Percentiles rank a stretch among this genome's conserved stretches.
These are phyloP conservation scores for Amblyjoppa proteus DNA, from an alignment of 2,888 invertebrate species.

Conservation along the genomic window DNA sequence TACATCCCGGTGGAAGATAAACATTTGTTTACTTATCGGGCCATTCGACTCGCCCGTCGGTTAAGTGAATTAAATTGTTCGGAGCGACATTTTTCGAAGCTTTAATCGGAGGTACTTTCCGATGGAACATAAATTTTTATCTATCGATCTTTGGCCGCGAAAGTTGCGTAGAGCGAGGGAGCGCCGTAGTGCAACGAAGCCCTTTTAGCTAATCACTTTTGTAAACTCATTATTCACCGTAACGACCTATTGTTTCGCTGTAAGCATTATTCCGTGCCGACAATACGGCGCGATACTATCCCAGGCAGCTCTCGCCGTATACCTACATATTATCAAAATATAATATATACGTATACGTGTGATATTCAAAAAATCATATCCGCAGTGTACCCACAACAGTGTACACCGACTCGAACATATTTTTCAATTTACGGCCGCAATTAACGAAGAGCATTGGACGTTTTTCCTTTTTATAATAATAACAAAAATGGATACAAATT, in stretches of 20 bases:
- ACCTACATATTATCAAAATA: conserved; percentile 1
- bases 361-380: conserved; percentile 32
- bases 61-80: neutral
- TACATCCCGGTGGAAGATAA: neutral
- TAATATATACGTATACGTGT: neutral
- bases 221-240: conserved; percentile 65
- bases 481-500: too few species aligned
- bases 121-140: neutral
- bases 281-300: conserved; percentile 49
- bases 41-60: too few species aligned
- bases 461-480: neutral
- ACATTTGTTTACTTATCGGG: neutral
- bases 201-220: conserved; percentile 65
- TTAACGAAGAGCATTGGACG: neutral
- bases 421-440: neutral
- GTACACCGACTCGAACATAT: neutral
- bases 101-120: neutral
- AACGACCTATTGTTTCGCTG: conserved; percentile 61
- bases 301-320: conserved; percentile 5
- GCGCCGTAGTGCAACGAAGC: neutral
- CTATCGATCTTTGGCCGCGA: neutral
- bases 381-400: too few species aligned
- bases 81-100: neutral
- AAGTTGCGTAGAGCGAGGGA: neutral
- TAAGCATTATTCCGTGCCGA: conserved; percentile 48